Evolutionary conservation across 1,140 invertebrate species (phyloP).

Genomic region (Anthonomus grandis): DNA sequence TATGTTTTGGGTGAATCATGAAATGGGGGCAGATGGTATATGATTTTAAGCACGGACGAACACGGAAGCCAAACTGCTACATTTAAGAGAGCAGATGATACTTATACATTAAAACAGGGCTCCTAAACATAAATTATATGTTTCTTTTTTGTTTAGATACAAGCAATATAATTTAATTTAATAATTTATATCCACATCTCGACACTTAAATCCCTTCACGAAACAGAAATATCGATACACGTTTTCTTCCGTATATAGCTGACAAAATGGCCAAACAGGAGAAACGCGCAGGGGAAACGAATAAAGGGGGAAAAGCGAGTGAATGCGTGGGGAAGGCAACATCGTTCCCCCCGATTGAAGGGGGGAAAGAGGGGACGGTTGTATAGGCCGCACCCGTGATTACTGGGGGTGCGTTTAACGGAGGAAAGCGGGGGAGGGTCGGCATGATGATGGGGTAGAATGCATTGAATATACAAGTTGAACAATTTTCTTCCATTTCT

Average conservation of each 20-base stretch:
- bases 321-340: constrained; percentile 12
- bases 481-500: too few species aligned
- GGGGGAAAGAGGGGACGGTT: constrained; percentile 25
- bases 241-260: constrained; percentile 10
- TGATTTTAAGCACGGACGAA: too few species aligned
- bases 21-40: too few species aligned
- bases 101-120: too few species aligned
- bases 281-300: constrained; percentile 27
- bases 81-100: too few species aligned
- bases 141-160: too few species aligned
- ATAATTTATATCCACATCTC: not conserved
- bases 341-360: constrained; percentile 29
- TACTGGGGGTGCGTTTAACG: constrained; percentile 21
- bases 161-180: too few species aligned
- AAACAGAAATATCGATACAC: constrained; percentile 17
- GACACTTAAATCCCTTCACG: not conserved
- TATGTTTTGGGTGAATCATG: too few species aligned
- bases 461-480: too few species aligned
- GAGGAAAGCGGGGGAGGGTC: constrained; percentile 1
- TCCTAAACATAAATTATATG: too few species aligned
- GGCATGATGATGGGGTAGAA: constrained; percentile 18
- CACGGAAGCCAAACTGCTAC: too few species aligned
- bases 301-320: constrained; percentile 6
- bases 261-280: constrained; percentile 23
- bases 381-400: constrained; percentile 25